phyloP scores from a whole-genome alignment of 2,113 vertebrate genomes.

The Atrichornis clamosus region DNA sequence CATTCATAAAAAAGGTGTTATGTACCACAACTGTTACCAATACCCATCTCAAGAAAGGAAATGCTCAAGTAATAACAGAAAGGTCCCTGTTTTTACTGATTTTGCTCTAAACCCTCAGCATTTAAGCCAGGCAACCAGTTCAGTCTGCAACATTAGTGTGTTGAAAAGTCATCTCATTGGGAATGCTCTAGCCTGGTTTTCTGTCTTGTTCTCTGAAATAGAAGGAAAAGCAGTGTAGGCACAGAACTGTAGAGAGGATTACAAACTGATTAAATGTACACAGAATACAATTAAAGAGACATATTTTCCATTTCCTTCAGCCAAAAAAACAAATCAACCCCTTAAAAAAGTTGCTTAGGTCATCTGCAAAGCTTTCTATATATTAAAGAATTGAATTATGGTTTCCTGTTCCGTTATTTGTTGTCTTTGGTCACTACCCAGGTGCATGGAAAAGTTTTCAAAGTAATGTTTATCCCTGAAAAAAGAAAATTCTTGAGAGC shows the following conservation, averaged over 20 bases:
- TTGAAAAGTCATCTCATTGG: background rate
- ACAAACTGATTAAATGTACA: background rate
- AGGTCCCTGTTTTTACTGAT: background rate
- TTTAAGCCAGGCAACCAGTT: background rate
- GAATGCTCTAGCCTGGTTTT: background rate
- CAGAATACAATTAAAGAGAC: background rate
- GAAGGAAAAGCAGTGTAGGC: background rate
- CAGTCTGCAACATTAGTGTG: background rate
- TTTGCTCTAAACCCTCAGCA: background rate
- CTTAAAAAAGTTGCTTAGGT: slow-evolving; percentile 15
- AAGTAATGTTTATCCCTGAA: slow-evolving; percentile 34
- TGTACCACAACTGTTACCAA: background rate
- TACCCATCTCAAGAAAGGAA: background rate
- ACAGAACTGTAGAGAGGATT: background rate
- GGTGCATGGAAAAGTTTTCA: slow-evolving; percentile 60
- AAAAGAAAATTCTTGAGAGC: slow-evolving; percentile 27
- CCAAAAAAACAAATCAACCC: background rate
- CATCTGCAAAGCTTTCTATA: slow-evolving; percentile 39
- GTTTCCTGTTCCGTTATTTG: slow-evolving; percentile 59
- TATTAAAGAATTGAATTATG: slow-evolving; percentile 41
- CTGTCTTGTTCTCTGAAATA: background rate
- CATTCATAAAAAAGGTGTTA: background rate
- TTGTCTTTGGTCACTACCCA: slow-evolving; percentile 54
- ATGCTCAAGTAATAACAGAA: background rate
- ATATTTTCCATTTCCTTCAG: slow-evolving; percentile 32